Base-by-base conservation (phyloP, 2,888 invertebrate species). In the Volucella inanis region DNA sequence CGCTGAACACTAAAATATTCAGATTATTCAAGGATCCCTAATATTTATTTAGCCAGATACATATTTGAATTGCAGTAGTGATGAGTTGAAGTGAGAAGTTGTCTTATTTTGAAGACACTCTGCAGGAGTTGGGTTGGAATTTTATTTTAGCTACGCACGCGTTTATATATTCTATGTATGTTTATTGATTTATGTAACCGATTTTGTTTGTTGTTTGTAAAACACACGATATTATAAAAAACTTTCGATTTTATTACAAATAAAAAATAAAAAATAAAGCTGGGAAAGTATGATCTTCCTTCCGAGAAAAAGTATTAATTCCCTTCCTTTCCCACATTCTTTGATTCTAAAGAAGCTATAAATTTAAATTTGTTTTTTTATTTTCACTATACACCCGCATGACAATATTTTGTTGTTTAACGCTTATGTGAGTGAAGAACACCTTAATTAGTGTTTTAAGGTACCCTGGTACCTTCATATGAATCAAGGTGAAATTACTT, bases 61-160 rank as follows among this genome's bases (percentile, higher is more conserved):
- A 22, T 57, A 47, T 76, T 55, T 10, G 49, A 14, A 14, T 55
- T 14, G 38, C 6, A 11, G 57, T 2, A 9, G 47, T 18, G n/a
- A 72, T n/a, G 12, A 31, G 31, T 6, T 31, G 31, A 31, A 61
- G 18, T 41, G 6, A 15, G n/a, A 22, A 54, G 22, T 31, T 55
- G 64, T 59, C 71, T 64, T 78, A 38, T 79, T 79, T 78, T 78
- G 43, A 65, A 78, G 57, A 49, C 57, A 64, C 38, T 22, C 50
- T 52, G 64, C 22, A 54, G 41, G n/a, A 18, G 39, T 45, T 18
- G 18, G 18, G 50, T 52, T 76, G 45, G 22, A 59, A 45, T 14
- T 45, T 54, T 39, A 52, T 67, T 67, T 76, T 31, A 31, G 31
- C 31, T 31, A 31, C 43, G 43, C 50, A 67, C 75, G 45, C n/a